Evolutionary conservation across 1,140 invertebrate species (phyloP), one percentile per base, ranked within the genome.

Genomic region (Diachasma alloeum): DNA sequence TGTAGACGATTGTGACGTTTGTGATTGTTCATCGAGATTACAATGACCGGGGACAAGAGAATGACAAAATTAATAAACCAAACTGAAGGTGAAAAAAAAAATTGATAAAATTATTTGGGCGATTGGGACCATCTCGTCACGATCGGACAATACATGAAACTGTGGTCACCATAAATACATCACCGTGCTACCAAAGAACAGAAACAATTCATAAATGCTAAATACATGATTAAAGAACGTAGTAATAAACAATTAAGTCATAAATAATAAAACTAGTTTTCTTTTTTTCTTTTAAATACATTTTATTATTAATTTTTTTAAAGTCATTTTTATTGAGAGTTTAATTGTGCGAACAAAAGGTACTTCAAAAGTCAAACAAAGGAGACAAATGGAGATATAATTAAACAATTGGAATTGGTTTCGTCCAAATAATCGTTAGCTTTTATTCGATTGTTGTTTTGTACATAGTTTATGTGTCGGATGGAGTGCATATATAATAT

Each of bases 381-480:
- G 22, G 48, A 10, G 36, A 59, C 42, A 3, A 66, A 74, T 63
- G 17, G 66, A 56, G 1, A 37, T 19, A 48, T 44, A 46, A 42
- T 48, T 13, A 73, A 73, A 39, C 8, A 63, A 73, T 39, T 75
- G 66, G 67, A 75, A 70, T 70, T 70, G 74, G 74, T 71, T 70
- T 71, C 22, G 74, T 75, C 31, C 63, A 56, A n/a, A 31, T 70
- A 66, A 68, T 69, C 67, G 68, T 70, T 71, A 59, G 74, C 69
- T 53, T 76, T 71, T 71, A 76, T 71, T 71, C 63, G 1, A 42
- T 74, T 68, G 68, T 76, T 76, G 68, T 76, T 76, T 76, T 76
- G 68, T 76, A 76, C 48, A 76, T 76, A 76, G 68, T 76, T 76
- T 76, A 76, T 76, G 39, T 70, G 44, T 36, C 39, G 73, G 67